phyloP scores from a whole-genome alignment of 2,113 vertebrate species.

The Dipodomys spectabilis region DNA sequence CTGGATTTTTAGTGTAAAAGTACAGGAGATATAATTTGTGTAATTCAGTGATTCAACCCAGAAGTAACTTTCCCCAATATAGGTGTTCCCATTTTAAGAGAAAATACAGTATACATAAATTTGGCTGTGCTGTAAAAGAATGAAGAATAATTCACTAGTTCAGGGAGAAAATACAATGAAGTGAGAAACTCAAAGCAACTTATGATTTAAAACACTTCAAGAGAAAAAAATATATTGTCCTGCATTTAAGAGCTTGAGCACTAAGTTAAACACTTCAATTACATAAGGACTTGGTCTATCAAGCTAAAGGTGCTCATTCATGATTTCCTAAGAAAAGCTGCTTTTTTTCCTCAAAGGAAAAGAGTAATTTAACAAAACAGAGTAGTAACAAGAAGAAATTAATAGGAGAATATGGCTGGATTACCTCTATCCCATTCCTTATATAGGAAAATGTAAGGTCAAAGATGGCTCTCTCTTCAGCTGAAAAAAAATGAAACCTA shows the following conservation, averaged over 20 bases:
- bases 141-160: not conserved
- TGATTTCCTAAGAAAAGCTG: not conserved
- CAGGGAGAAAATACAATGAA: not conserved
- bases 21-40: not conserved
- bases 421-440: too few relatives aligned
- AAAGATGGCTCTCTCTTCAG: not conserved
- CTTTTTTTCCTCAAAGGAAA: not conserved
- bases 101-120: not conserved
- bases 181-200: not conserved
- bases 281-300: not conserved
- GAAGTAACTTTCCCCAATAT: not conserved
- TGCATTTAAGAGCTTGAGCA: not conserved
- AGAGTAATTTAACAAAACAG: not conserved
- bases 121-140: not conserved
- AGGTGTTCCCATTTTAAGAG: not conserved
- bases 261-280: not conserved
- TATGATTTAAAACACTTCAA: not conserved
- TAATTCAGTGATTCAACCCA: not conserved
- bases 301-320: not conserved
- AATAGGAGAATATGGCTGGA: fast-evolving
- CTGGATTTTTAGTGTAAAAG: not conserved
- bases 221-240: not conserved
- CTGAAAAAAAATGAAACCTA: not conserved
- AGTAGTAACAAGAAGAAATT: not conserved
- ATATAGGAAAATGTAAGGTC: not conserved